Evolutionary conservation across 2,113 vertebrate genomes (phyloP).

Genomic region (Opisthocomus hoazin): DNA sequence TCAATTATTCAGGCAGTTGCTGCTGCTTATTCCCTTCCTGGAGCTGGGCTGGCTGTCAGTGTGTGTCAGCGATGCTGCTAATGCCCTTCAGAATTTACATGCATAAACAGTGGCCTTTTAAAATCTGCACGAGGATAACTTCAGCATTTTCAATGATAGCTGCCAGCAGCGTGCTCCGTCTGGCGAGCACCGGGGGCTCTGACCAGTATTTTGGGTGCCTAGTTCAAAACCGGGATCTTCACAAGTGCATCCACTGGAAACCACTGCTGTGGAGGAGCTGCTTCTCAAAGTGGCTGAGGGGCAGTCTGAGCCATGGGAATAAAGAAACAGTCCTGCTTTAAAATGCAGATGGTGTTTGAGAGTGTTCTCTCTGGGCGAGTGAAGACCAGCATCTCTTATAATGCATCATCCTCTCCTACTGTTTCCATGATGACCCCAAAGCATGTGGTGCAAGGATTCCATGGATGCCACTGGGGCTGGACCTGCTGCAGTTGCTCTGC

Average conservation of each 20-base stretch:
- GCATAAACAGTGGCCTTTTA: constrained; percentile 63
- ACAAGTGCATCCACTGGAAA: neutral
- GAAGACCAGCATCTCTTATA: neutral
- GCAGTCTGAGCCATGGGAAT: rapidly evolving
- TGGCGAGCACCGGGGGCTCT: rapidly evolving
- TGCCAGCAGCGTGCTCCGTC: neutral
- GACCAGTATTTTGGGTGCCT: neutral
- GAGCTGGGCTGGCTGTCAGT: constrained; percentile 65
- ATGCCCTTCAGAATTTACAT: constrained; percentile 69
- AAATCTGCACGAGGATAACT: constrained; percentile 50
- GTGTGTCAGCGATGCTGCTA: constrained; percentile 63
- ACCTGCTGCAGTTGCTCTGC: neutral
- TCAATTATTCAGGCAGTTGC: constrained; percentile 67
- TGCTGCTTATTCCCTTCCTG: constrained; percentile 58
- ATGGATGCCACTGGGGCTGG: neutral
- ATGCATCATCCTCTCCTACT: neutral
- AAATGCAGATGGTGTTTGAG: neutral
- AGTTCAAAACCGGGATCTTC: neutral
- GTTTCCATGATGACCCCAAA: neutral
- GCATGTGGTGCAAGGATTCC: rapidly evolving
- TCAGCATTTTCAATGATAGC: constrained; percentile 1
- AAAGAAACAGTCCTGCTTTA: neutral
- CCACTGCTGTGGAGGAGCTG: neutral
- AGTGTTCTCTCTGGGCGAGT: neutral
- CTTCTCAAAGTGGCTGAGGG: neutral